A percentile compares a stretch with the other conserved stretches of the same genome.
Conservation (phyloP, 35 echinoderm and acorn worm species). For the Patiria miniata region DNA sequence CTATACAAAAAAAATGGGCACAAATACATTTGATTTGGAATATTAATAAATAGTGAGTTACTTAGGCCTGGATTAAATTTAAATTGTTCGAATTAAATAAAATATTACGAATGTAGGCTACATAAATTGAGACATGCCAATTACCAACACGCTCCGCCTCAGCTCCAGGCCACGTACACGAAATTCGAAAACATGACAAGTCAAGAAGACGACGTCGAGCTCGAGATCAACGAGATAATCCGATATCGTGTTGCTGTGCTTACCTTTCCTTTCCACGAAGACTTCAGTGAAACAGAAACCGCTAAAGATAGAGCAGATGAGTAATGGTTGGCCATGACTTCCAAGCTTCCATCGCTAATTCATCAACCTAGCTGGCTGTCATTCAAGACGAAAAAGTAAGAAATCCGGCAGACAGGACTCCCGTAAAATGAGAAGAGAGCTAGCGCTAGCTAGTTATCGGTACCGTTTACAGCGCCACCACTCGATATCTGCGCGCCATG, state of each 20-base stretch:
- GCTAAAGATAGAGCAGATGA: slow-evolving; percentile 18
- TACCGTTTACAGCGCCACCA: too few relatives aligned
- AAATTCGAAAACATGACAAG: neutral
- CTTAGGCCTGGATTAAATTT: neutral
- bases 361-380: neutral
- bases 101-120: neutral
- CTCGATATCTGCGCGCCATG: too few relatives aligned
- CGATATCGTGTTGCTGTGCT: too few relatives aligned
- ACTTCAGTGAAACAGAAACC: neutral
- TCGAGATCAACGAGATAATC: too few relatives aligned
- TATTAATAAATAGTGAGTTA: too few relatives aligned
- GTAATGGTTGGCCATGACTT: neutral
- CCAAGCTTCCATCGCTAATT: neutral
- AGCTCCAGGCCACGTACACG: neutral
- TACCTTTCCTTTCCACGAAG: too few relatives aligned
- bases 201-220: neutral
- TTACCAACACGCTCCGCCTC: neutral
- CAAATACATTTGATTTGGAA: too few relatives aligned
- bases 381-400: too few relatives aligned
- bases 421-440: too few relatives aligned
- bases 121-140: neutral
- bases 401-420: too few relatives aligned
- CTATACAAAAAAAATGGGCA: too few relatives aligned
- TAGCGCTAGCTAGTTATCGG: too few relatives aligned
- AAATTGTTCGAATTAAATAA: neutral